Evolutionary conservation across 2,113 vertebrate species (phyloP).

Genomic region (Pseudorhombus dupliciocellatus): DNA sequence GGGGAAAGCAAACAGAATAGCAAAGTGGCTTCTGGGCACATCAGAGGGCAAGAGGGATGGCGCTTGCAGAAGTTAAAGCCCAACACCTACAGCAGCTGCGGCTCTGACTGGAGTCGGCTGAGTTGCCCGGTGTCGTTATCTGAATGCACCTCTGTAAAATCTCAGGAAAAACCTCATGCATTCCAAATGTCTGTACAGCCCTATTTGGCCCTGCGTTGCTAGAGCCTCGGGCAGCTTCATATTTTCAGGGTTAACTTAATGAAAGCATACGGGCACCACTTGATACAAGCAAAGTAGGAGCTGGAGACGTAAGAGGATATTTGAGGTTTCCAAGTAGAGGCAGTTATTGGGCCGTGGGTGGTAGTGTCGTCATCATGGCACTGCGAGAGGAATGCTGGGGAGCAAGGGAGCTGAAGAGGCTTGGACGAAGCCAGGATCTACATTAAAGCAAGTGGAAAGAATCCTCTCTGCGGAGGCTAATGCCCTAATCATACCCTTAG

Average conservation of each 20-base stretch:
- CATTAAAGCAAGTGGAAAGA: slow-evolving; percentile 51
- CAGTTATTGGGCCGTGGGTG: slow-evolving; percentile 42
- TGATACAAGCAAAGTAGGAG: slow-evolving; percentile 40
- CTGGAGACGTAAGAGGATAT: slow-evolving; percentile 48
- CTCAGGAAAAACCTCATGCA: slow-evolving; percentile 24
- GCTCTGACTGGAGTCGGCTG: not conserved
- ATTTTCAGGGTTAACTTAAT: slow-evolving; percentile 35
- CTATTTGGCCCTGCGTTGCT: slow-evolving; percentile 46
- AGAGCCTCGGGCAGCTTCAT: slow-evolving; percentile 7
- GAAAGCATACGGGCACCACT: slow-evolving; percentile 24
- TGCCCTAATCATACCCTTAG: slow-evolving; percentile 26
- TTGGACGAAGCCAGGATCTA: slow-evolving; percentile 16
- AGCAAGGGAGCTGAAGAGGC: slow-evolving; percentile 22
- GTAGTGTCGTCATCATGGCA: slow-evolving; percentile 30
- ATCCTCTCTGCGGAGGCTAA: slow-evolving; percentile 38
- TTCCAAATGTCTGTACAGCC: slow-evolving; percentile 31
- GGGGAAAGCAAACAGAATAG: not conserved
- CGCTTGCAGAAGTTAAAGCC: slow-evolving; percentile 34
- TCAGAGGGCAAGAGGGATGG: slow-evolving; percentile 17
- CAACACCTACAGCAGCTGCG: slow-evolving; percentile 25
- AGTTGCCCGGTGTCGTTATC: slow-evolving; percentile 9
- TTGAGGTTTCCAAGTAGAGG: slow-evolving; percentile 46
- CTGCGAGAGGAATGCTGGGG: slow-evolving; percentile 45
- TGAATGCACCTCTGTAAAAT: slow-evolving; percentile 2
- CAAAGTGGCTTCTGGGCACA: slow-evolving; percentile 1